These are phyloP conservation scores for Drosophila insularis DNA, from an alignment of 1,140 invertebrate species.

Conservation along the genomic window DNA sequence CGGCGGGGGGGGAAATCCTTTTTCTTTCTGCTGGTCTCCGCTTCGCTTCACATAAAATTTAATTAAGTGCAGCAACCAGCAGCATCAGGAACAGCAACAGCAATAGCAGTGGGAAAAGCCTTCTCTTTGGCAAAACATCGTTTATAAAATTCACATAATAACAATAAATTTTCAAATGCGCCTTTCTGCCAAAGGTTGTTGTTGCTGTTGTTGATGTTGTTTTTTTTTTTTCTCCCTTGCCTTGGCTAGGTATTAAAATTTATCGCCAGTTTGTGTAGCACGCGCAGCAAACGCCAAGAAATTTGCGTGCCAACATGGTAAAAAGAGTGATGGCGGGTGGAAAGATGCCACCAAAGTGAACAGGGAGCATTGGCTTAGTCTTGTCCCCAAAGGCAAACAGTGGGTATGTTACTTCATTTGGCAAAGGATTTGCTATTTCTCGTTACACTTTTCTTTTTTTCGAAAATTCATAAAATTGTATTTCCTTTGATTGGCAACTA, in stretches of 20 bases:
- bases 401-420: background rate
- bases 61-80: constrained; percentile 78
- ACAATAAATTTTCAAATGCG: constrained; percentile 79
- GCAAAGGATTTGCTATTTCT: too few species aligned
- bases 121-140: constrained; percentile 35
- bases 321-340: constrained; percentile 4
- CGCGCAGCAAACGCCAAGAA: constrained; percentile 70
- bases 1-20: constrained; percentile 52
- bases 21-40: constrained; percentile 21
- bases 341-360: constrained; percentile 15
- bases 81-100: constrained; percentile 24
- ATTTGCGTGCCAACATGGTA: constrained; percentile 58
- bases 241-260: constrained; percentile 72
- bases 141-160: constrained; percentile 82
- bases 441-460: too few species aligned
- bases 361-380: constrained; percentile 37
- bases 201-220: background rate
- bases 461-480: too few species aligned
- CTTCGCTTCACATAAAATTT: constrained; percentile 70
- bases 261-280: constrained; percentile 73
- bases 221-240: constrained; percentile 8
- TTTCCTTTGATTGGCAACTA: too few species aligned
- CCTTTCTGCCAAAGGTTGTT: constrained; percentile 26
- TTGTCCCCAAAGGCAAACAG: constrained; percentile 17
- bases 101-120: constrained; percentile 12